phyloP scores from a whole-genome alignment of 2,113 vertebrate species.

The Todiramphus chloris region DNA sequence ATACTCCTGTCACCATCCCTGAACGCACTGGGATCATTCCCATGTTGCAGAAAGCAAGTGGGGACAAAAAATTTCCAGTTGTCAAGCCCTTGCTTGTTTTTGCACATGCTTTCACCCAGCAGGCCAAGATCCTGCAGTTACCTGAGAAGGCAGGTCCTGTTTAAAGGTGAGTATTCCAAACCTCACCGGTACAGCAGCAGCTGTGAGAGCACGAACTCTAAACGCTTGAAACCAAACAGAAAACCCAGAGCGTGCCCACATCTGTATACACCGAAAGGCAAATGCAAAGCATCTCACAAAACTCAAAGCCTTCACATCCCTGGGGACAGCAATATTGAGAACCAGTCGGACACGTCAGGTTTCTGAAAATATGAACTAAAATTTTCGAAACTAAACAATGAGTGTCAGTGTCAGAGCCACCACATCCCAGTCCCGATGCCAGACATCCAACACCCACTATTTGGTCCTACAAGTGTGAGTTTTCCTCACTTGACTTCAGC shows the following conservation, averaged over 20 bases:
- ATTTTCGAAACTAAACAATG: background rate
- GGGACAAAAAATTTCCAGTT: slow-evolving; percentile 20
- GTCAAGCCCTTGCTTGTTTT: background rate
- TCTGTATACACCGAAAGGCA: background rate
- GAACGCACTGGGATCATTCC: background rate
- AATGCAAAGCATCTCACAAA: background rate
- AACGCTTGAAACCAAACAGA: background rate
- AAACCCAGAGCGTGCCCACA: background rate
- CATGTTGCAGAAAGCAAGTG: background rate
- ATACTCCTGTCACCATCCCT: background rate
- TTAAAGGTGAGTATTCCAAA: background rate
- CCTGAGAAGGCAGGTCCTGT: background rate
- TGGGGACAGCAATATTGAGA: background rate
- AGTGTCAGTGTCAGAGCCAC: background rate
- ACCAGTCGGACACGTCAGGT: background rate
- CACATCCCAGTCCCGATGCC: background rate
- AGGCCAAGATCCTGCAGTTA: background rate
- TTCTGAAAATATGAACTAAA: background rate
- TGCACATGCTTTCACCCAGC: background rate
- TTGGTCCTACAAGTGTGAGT: background rate
- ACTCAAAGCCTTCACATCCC: background rate
- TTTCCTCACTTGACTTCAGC: background rate
- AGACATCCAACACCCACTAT: background rate
- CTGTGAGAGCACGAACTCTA: background rate
- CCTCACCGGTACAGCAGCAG: background rate